Evolutionary conservation across 2,113 vertebrate species (phyloP).

Genomic region (Scophthalmus maximus): DNA sequence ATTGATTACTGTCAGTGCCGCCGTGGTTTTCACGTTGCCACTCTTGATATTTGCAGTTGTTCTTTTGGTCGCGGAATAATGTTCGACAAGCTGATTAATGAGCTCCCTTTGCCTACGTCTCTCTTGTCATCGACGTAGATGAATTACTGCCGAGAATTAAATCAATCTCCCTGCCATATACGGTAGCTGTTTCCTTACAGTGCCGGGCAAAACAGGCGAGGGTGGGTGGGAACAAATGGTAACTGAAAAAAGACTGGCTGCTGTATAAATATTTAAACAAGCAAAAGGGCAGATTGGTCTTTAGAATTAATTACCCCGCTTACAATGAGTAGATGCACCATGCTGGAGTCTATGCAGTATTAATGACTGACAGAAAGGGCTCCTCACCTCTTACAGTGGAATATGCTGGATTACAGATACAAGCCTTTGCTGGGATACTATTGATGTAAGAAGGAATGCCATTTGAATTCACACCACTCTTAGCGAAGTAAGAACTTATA

Average conservation of each 20-base stretch:
- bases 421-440: neutral
- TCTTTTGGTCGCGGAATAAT: conserved; percentile 4
- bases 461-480: neutral
- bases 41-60: neutral
- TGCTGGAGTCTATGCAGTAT: conserved; percentile 75
- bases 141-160: conserved; percentile 59
- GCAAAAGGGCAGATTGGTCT: conserved; percentile 80
- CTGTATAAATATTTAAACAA: conserved; percentile 83
- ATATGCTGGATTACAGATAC: conserved; percentile 4
- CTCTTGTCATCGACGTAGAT: conserved; percentile 37
- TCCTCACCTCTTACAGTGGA: conserved; percentile 39
- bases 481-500: neutral
- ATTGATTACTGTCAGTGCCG: neutral
- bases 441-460: neutral
- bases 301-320: conserved; percentile 81
- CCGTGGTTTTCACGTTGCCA: neutral
- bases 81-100: conserved; percentile 41
- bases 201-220: conserved; percentile 25
- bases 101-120: conserved; percentile 13
- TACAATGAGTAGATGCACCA: conserved; percentile 57
- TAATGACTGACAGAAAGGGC: conserved; percentile 67
- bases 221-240: conserved; percentile 43
- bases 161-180: conserved; percentile 55
- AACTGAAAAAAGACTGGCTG: conserved; percentile 45
- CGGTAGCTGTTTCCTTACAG: conserved; percentile 20